Percentiles rank a stretch among this genome's conserved stretches.
Evolutionary conservation across 2,888 invertebrate species (phyloP).

Genomic region (Desoria tigrina): DNA sequence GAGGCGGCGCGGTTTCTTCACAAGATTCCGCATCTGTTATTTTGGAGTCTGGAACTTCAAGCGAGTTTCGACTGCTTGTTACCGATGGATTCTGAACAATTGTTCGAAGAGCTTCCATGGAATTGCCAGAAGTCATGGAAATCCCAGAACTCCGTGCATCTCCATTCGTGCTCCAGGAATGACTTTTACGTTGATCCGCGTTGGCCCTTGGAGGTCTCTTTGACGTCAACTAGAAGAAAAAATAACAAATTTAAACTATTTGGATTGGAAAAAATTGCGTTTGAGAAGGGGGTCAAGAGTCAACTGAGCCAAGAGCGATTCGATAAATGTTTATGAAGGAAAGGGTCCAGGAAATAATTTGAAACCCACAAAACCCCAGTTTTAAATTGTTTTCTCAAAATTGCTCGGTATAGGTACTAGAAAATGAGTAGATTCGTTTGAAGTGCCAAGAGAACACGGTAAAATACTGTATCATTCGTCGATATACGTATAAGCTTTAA

Average conservation of each 20-base stretch:
- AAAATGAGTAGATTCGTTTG: too few relatives aligned
- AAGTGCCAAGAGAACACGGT: too few relatives aligned
- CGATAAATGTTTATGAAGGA: too few relatives aligned
- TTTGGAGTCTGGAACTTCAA: constrained; percentile 37
- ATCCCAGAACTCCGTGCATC: background rate
- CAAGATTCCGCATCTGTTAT: constrained; percentile 33
- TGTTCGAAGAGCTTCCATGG: constrained; percentile 25
- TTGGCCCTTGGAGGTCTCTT: constrained; percentile 46
- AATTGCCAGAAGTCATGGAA: constrained; percentile 34
- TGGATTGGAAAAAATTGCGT: background rate
- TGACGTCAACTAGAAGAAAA: constrained; percentile 37
- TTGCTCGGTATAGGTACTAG: too few relatives aligned
- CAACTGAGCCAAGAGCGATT: background rate
- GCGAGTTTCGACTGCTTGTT: constrained; percentile 37
- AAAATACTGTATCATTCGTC: too few relatives aligned
- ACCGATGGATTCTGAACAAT: constrained; percentile 22
- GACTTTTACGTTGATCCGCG: constrained; percentile 42
- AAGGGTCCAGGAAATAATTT: too few relatives aligned
- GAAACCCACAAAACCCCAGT: too few relatives aligned
- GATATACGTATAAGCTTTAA: too few relatives aligned
- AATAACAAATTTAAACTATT: constrained; percentile 18
- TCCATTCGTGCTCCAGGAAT: constrained; percentile 32
- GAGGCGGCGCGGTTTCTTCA: constrained; percentile 41
- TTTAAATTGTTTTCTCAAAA: too few relatives aligned
- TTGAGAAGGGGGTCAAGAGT: background rate